Percentiles rank a stretch among this genome's conserved stretches.
phyloP scores from a whole-genome alignment of 1,140 invertebrate species.

The Diuraphis noxia region DNA sequence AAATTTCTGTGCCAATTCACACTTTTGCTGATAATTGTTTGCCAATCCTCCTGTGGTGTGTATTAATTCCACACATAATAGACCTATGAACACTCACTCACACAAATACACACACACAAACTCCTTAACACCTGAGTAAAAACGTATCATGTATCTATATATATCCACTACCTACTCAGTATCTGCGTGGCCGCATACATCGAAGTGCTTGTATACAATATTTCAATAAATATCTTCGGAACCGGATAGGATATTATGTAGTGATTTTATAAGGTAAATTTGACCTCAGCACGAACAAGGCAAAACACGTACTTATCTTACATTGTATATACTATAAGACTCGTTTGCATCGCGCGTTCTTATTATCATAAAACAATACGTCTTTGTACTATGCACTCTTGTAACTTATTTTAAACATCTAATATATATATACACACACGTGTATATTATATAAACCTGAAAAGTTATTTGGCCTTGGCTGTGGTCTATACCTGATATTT shows the following conservation, averaged over 20 bases:
- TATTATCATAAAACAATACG: neutral
- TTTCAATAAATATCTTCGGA: slow-evolving; percentile 18
- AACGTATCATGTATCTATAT: too few relatives aligned
- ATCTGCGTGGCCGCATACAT: neutral
- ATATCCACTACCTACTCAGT: neutral
- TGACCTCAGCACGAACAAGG: neutral
- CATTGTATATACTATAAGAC: neutral
- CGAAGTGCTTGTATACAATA: neutral
- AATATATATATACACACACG: neutral
- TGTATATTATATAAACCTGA: neutral
- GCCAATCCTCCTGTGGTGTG: neutral
- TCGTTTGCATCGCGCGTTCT: neutral
- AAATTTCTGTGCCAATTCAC: neutral
- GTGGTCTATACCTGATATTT: neutral
- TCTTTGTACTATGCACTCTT: neutral
- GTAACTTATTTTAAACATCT: neutral
- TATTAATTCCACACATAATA: neutral
- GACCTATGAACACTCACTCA: too few relatives aligned
- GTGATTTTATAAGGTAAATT: neutral
- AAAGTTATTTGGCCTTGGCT: slow-evolving; percentile 27
- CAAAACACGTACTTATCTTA: neutral
- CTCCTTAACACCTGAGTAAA: too few relatives aligned
- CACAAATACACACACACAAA: too few relatives aligned
- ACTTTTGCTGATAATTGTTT: neutral
- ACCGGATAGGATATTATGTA: neutral